These are phyloP conservation scores for Cecropterus lyciades DNA, from an alignment of 1,140 invertebrate genomes.

Conservation along the genomic window DNA sequence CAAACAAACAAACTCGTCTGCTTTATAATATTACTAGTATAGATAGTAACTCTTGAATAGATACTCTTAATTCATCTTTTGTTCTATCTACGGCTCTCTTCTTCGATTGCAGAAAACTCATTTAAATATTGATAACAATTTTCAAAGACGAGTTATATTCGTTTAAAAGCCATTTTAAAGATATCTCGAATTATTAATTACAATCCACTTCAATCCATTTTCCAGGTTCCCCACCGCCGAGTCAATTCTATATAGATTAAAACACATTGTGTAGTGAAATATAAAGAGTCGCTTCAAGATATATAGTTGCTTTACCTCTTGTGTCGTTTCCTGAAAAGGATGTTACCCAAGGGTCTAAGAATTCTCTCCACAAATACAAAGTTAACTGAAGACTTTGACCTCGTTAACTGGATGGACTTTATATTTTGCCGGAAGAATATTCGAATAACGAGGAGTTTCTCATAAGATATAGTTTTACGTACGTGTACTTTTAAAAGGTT, in stretches of 20 bases:
- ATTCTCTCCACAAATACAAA: slow-evolving; percentile 11
- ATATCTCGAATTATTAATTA: too few relatives aligned
- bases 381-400: slow-evolving; percentile 26
- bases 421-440: slow-evolving; percentile 12
- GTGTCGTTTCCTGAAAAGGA: slow-evolving; percentile 19
- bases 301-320: slow-evolving; percentile 6
- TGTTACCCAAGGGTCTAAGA: slow-evolving; percentile 22
- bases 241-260: background rate
- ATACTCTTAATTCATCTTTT: too few relatives aligned
- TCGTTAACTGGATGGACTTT: slow-evolving; percentile 26
- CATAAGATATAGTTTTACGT: slow-evolving; percentile 1
- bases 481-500: too few relatives aligned
- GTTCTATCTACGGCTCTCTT: too few relatives aligned
- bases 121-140: too few relatives aligned
- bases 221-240: background rate
- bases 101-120: too few relatives aligned
- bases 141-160: too few relatives aligned
- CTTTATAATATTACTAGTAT: too few relatives aligned
- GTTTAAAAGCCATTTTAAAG: too few relatives aligned
- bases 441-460: slow-evolving; percentile 5
- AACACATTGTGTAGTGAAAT: background rate
- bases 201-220: background rate
- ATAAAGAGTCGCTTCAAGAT: background rate
- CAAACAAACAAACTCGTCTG: too few relatives aligned
- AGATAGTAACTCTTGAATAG: too few relatives aligned